phyloP scores from a whole-genome alignment of 2,113 vertebrate species.

The Bos javanicus region DNA sequence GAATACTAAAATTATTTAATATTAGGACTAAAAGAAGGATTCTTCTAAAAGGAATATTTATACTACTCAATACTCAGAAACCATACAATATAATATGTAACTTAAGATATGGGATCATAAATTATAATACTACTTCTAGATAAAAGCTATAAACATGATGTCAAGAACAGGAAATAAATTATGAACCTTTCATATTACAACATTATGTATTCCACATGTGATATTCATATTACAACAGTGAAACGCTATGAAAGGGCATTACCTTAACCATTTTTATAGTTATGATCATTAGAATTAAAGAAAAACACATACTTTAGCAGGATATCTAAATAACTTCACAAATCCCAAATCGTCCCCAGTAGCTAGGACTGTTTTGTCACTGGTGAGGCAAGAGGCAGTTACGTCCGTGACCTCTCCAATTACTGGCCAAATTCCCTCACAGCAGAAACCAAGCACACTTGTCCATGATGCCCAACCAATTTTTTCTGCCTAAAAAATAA shows the following conservation, averaged over 20 bases:
- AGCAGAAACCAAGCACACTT: conserved; percentile 92
- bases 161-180: conserved; percentile 22
- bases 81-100: not conserved
- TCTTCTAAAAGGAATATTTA: not conserved
- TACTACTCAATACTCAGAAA: not conserved
- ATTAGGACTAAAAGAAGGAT: not conserved
- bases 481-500: conserved; percentile 90
- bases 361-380: conserved; percentile 90
- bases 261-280: not conserved
- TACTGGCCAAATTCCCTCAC: conserved; percentile 96
- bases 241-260: not conserved
- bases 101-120: not conserved
- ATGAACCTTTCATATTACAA: not conserved
- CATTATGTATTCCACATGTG: not conserved
- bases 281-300: conserved; percentile 28
- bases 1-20: conserved; percentile 17
- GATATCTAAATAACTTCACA: conserved; percentile 96
- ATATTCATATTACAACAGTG: not conserved
- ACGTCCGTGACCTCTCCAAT: conserved; percentile 96
- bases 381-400: conserved; percentile 92
- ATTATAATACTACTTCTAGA: not conserved
- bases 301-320: conserved; percentile 90
- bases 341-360: conserved; percentile 98
- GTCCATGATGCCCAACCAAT: conserved; percentile 97
- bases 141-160: not conserved